phyloP scores from a whole-genome alignment of 2,113 vertebrate species.

The Entosphenus tridentatus region DNA sequence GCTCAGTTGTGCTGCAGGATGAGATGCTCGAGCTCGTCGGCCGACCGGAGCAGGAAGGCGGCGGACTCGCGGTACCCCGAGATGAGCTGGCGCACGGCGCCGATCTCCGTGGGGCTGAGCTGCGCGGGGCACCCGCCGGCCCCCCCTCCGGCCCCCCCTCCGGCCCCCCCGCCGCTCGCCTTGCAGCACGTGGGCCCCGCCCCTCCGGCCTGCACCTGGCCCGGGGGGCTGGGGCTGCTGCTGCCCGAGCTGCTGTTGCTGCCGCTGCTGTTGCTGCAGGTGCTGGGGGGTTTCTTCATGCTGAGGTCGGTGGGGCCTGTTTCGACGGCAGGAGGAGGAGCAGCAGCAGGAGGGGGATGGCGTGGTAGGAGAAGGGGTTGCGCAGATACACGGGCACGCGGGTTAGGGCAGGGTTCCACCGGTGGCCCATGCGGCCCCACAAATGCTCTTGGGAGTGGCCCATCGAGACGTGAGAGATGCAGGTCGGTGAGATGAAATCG shows the following conservation, averaged over 20 bases:
- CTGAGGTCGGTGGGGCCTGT: conserved; percentile 93
- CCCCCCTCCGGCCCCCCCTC: neutral
- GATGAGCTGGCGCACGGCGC: conserved; percentile 81
- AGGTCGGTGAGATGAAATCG: too few species aligned
- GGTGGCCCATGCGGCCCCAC: too few species aligned
- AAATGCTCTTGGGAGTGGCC: too few species aligned
- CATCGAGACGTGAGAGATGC: too few species aligned
- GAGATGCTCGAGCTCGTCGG: conserved; percentile 95
- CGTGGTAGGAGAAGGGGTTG: too few species aligned
- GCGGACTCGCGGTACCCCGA: conserved; percentile 91
- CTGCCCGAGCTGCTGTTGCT: conserved; percentile 55
- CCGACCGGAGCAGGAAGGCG: conserved; percentile 82
- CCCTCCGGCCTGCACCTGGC: too few species aligned
- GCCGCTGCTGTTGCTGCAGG: conserved; percentile 11
- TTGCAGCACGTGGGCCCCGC: too few species aligned
- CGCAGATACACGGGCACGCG: too few species aligned
- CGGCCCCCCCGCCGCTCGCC: neutral
- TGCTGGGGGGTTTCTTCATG: conserved; percentile 68
- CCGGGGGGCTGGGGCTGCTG: conserved; percentile 43
- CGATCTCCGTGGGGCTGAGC: conserved; percentile 81
- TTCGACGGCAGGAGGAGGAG: too few species aligned
- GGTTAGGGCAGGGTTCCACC: too few species aligned
- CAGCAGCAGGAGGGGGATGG: too few species aligned
- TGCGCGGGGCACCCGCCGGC: conserved; percentile 21
- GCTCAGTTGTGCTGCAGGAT: conserved; percentile 98